phyloP scores from a whole-genome alignment of 2,888 invertebrate species.

The Harpalus rufipes region DNA sequence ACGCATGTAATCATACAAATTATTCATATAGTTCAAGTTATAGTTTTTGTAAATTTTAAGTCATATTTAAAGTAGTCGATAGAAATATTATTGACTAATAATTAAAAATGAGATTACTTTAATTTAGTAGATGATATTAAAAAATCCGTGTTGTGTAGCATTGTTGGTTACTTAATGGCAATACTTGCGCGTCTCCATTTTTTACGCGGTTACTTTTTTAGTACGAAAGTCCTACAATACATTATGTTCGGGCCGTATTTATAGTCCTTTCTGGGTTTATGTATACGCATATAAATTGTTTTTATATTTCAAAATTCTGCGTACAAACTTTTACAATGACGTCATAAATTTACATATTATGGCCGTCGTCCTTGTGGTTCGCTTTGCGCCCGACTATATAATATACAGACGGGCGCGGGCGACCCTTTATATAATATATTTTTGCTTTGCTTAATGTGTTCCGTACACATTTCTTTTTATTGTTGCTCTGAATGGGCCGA shows the following conservation, averaged over 20 bases:
- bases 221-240: slow-evolving; percentile 49
- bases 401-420: slow-evolving; percentile 21
- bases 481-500: slow-evolving; percentile 42
- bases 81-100: too few species aligned
- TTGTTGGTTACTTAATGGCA: not conserved
- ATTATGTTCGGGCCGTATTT: slow-evolving; percentile 62
- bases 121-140: not conserved
- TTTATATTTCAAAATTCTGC: slow-evolving; percentile 67
- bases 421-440: slow-evolving; percentile 54
- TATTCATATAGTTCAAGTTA: too few species aligned
- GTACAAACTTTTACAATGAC: slow-evolving; percentile 67
- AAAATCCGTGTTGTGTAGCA: not conserved
- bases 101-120: too few species aligned
- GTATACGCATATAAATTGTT: slow-evolving; percentile 67
- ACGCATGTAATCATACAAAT: too few species aligned
- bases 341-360: slow-evolving; percentile 67
- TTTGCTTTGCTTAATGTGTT: slow-evolving; percentile 63
- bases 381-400: slow-evolving; percentile 26
- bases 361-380: slow-evolving; percentile 53
- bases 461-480: slow-evolving; percentile 62
- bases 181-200: slow-evolving; percentile 38
- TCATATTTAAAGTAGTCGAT: too few species aligned
- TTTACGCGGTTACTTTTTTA: slow-evolving; percentile 23
- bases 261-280: slow-evolving; percentile 61
- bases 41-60: too few species aligned